Evolutionary conservation across 2,888 invertebrate genomes (phyloP), one percentile per base, ranked within the genome.

Genomic region (Brachyptera putata): DNA sequence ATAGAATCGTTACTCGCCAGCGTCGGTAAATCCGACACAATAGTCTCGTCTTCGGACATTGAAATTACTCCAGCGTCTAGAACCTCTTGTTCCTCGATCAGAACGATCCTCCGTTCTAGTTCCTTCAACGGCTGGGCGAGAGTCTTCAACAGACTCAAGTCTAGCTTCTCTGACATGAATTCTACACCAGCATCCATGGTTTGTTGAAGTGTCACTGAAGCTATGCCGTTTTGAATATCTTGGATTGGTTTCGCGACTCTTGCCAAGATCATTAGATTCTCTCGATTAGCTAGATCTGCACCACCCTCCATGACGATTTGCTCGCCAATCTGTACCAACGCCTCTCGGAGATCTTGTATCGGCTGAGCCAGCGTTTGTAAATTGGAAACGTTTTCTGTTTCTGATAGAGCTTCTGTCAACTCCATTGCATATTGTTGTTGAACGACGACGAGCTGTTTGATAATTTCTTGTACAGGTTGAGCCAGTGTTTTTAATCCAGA

Each of bases 391-490:
- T 60, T 43, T 16, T 49, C 79, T 75, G 67, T 76, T 75, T 69
- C 79, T 76, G 60, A 80, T 69, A 60, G 76, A 76, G 49, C 36
- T 14, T 36, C n/a, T 57, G 57, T 36, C 1, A 46, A 48, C 39
- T 60, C 61, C 11, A 48, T 26, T 4, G 57, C 24, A 14, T 37
- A 49, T 57, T 61, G 61, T n/a, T 64, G 56, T n/a, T 58, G 61
- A 39, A 64, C 49, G 13, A 34, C 39, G 25, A 61, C 63, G n/a
- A 64, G 49, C 3, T 57, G 56, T 39, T 72, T 71, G 70, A 80
- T 79, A 36, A 80, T 70, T 63, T 79, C 77, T 71, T 79, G 78
- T 39, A 80, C 76, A 7, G 79, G 76, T 24, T 73, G 74, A 1
- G 68, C 61, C 9, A 62, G 59, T 1, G 63, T 61, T 30, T 60